Evolutionary conservation across 2,888 invertebrate genomes (phyloP).

Genomic region (Leucozona laternaria): DNA sequence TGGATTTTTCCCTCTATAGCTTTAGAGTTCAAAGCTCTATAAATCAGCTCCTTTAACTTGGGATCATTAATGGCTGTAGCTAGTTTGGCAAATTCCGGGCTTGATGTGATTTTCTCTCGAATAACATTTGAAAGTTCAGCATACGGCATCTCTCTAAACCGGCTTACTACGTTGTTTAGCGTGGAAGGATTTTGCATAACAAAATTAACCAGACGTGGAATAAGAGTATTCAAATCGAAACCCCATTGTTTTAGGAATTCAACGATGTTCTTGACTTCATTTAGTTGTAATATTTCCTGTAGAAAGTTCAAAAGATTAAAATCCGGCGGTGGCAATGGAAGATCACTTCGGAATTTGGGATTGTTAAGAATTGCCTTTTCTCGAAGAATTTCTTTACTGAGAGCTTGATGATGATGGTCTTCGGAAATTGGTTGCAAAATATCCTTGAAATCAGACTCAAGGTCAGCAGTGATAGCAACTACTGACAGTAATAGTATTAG

Average conservation of each 20-base stretch:
- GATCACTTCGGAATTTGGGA: not conserved
- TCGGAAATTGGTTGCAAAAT: constrained; percentile 7
- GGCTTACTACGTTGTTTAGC: not conserved
- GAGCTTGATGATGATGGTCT: not conserved
- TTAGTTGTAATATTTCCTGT: not conserved
- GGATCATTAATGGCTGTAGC: not conserved
- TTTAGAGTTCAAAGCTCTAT: constrained; percentile 13
- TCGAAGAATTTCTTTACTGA: not conserved
- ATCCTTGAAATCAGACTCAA: constrained; percentile 29
- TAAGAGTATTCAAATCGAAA: not conserved
- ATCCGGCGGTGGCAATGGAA: not conserved
- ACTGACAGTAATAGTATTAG: constrained; percentile 5
- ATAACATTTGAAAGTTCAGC: not conserved
- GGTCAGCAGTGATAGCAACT: constrained; percentile 21
- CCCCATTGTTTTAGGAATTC: constrained; percentile 5
- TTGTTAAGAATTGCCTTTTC: not conserved
- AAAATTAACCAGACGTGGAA: not conserved
- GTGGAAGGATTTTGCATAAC: not conserved
- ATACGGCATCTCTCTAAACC: not conserved
- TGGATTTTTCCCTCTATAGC: not conserved
- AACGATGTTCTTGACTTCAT: constrained; percentile 5
- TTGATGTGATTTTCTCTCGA: constrained; percentile 15
- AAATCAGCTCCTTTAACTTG: constrained; percentile 1
- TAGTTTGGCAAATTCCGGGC: constrained; percentile 15
- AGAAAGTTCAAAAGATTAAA: not conserved